phyloP scores from a whole-genome alignment of 1,140 invertebrate species.

The Drosophila erecta region DNA sequence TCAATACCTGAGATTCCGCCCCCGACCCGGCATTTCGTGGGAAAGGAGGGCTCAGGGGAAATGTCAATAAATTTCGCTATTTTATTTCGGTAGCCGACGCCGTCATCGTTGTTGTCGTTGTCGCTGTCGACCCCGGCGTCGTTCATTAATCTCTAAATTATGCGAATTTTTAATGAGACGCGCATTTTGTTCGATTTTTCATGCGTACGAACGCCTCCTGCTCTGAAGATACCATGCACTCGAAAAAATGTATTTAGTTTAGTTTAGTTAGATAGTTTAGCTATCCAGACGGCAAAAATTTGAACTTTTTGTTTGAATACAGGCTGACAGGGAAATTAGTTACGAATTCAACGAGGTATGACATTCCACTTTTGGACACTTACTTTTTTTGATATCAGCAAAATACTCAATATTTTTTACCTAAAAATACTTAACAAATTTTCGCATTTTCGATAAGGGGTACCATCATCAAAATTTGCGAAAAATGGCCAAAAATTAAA shows the following conservation, averaged over 20 bases:
- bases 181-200: conserved; percentile 81
- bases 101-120: conserved; percentile 53
- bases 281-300: too few species aligned
- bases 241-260: neutral
- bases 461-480: too few species aligned
- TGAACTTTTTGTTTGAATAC: too few species aligned
- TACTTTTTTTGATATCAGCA: too few species aligned
- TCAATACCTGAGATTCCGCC: conserved; percentile 9
- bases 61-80: conserved; percentile 73
- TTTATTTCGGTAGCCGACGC: conserved; percentile 76
- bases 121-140: conserved; percentile 48
- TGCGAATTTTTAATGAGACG: conserved; percentile 83
- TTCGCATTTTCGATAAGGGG: too few species aligned
- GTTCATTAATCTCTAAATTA: conserved; percentile 83
- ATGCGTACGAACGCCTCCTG: conserved; percentile 50
- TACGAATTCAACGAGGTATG: too few species aligned
- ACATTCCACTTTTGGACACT: too few species aligned
- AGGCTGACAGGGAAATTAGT: too few species aligned
- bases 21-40: neutral
- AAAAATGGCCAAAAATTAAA: too few species aligned
- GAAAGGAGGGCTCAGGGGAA: neutral
- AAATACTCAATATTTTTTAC: too few species aligned
- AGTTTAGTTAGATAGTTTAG: too few species aligned
- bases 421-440: too few species aligned
- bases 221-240: conserved; percentile 18